Conservation (phyloP, 2,888 invertebrate genomes). For the Allolobophora icterica region DNA sequence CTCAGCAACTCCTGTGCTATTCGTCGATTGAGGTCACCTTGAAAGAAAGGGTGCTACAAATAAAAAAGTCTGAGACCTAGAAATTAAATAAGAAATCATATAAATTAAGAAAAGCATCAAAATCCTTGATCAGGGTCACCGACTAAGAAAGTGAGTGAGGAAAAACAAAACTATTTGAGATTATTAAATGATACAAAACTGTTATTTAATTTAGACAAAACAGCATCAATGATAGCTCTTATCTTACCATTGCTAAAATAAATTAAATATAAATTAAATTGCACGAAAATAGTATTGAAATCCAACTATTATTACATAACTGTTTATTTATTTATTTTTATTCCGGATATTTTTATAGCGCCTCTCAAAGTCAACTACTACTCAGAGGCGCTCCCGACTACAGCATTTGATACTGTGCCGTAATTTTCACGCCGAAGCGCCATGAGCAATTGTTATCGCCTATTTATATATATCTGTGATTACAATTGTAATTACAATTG, state of each 20-base stretch:
- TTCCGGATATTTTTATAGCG: no score
- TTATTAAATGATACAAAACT: not conserved
- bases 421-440: no score
- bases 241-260: not conserved
- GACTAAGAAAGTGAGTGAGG: not conserved
- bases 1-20: slow-evolving; percentile 90
- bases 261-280: not conserved
- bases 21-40: slow-evolving; percentile 84
- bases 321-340: no score
- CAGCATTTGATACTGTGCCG: no score
- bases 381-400: no score
- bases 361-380: no score
- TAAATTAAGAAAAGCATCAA: not conserved
- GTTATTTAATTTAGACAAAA: not conserved
- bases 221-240: not conserved
- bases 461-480: no score
- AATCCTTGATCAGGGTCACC: not conserved
- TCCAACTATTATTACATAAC: not conserved
- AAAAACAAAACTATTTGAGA: not conserved
- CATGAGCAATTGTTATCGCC: no score
- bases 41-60: slow-evolving; percentile 49
- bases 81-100: not conserved
- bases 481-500: no score
- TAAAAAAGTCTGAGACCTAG: not conserved
- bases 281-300: not conserved